Base-by-base conservation (phyloP, 64 coral and sea anemone species). In the Trachythela sp. region DNA sequence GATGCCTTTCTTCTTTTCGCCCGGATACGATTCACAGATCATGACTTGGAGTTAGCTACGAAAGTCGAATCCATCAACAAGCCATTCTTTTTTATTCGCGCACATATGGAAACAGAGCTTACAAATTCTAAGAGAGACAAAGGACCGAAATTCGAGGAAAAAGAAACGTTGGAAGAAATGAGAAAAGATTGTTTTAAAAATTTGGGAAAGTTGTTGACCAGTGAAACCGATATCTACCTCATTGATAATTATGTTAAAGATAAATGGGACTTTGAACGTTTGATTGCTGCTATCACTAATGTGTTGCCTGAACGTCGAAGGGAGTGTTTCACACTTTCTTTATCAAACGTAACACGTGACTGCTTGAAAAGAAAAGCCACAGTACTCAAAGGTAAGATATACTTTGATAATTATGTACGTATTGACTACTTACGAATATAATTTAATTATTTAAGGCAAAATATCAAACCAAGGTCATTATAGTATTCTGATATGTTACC, bases 71-170 rank as follows among this genome's bases (percentile, higher is more conserved):
- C 70, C 3, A 77, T 54, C 2, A 17, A 38, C 0, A 89, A 89
- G 70, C 24, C 33, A 33, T 89, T 77, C 22, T 54, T 89, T 17
- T 89, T 89, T 50, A 77, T 90, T 67, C 89, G 89, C 38, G 42
- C 89, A 10, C n/a, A n/a, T n/a, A n/a, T n/a, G n/a, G 56, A 90
- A 84, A 90, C 84, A 32, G 89, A 90, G 83, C 50, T 84, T 35
- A 67, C 13, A 38, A 54, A 56, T 7, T 14, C 36, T 41, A 72
- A 75, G 0, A 72, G 84, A 52, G 38, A 18, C 36, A 36, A 37
- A 40, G 84, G 84, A 48, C 18, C n/a, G 4, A 84, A 75, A n/a
- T 84, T 90, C 30, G 13, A 85, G 6, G 89, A 90, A 84, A n/a
- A 54, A 2, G 48, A 34, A 0, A 64, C 84, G 89, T 22, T 90